A percentile compares a stretch with the other conserved stretches of the same genome.
These are phyloP conservation scores for Heliangelus exortis DNA, from an alignment of 2,797 vertebrate genomes.

Conservation along the genomic window DNA sequence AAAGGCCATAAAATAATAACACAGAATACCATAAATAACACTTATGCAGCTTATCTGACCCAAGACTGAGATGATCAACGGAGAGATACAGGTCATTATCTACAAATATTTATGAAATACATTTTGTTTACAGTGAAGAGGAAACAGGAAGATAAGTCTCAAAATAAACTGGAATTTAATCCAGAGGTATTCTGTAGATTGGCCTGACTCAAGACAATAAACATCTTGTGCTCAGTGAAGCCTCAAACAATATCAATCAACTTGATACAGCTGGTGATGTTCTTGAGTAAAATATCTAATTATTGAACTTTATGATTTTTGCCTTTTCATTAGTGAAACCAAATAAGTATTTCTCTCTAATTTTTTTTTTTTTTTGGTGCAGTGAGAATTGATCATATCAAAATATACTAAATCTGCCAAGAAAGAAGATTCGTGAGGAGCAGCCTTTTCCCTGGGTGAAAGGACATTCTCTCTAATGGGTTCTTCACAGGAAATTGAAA, in stretches of 20 bases:
- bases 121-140: constrained; percentile 22
- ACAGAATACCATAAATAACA: constrained; percentile 21
- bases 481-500: background rate
- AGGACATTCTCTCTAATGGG: background rate
- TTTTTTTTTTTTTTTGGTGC: background rate
- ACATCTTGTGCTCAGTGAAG: background rate
- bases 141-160: constrained; percentile 33
- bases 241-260: background rate
- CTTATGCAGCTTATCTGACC: background rate
- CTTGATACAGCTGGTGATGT: background rate
- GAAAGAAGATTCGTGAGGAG: background rate
- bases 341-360: background rate
- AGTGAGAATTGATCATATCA: background rate
- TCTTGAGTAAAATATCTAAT: background rate
- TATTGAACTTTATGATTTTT: background rate
- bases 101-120: constrained; percentile 44
- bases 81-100: constrained; percentile 41
- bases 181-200: background rate
- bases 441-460: background rate
- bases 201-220: background rate
- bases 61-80: background rate
- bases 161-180: constrained; percentile 53
- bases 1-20: constrained; percentile 24
- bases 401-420: background rate
- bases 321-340: background rate